Conservation (phyloP, 2,113 vertebrate genomes). For the Empidonax traillii region DNA sequence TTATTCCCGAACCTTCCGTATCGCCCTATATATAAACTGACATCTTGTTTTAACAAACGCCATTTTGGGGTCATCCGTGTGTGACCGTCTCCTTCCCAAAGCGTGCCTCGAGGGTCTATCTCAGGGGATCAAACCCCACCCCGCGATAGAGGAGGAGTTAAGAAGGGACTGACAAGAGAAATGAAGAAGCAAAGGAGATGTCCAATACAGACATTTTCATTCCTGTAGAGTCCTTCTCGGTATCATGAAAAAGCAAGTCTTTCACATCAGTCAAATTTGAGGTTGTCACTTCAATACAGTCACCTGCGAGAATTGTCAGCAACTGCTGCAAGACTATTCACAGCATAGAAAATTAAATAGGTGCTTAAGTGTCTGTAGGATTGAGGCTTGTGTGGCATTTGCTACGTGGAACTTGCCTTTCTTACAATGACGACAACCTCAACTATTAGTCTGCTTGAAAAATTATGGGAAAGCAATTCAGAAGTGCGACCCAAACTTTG, state of each 20-base stretch:
- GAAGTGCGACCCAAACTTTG: slow-evolving; percentile 20
- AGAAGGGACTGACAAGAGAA: not conserved
- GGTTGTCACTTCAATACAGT: not conserved
- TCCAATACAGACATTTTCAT: not conserved
- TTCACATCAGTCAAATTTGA: not conserved
- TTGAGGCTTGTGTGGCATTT: not conserved
- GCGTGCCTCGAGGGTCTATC: too few relatives aligned
- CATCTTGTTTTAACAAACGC: too few relatives aligned
- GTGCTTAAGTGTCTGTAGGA: not conserved
- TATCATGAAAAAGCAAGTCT: not conserved
- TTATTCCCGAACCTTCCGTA: too few relatives aligned
- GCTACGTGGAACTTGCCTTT: not conserved
- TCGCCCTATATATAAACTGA: too few relatives aligned
- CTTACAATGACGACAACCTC: not conserved
- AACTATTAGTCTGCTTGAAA: not conserved
- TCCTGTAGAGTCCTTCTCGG: not conserved
- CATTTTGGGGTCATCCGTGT: too few relatives aligned
- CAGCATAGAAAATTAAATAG: not conserved
- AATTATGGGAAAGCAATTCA: slow-evolving; percentile 17
- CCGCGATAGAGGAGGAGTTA: not conserved
- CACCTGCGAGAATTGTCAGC: not conserved
- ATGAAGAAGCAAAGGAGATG: not conserved
- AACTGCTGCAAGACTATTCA: not conserved
- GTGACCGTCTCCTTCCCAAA: too few relatives aligned
- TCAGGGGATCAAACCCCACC: too few relatives aligned